Conservation (phyloP, 2,888 invertebrate species). For the Cerastis rubricosa region DNA sequence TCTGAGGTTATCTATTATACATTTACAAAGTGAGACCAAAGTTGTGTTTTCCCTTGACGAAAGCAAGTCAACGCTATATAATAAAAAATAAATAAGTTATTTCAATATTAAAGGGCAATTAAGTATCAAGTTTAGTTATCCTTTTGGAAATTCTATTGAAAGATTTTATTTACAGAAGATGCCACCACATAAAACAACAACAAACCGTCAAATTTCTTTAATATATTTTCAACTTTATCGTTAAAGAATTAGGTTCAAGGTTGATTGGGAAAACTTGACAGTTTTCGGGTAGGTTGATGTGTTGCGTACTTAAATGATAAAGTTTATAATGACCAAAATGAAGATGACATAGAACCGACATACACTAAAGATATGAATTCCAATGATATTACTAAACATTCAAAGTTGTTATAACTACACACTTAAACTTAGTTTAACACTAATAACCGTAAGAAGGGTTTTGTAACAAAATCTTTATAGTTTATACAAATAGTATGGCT, state of each 20-base stretch:
- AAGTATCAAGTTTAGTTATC: slow-evolving; percentile 12
- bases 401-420: slow-evolving; percentile 58
- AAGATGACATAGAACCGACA: slow-evolving; percentile 14
- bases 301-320: neutral
- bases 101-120: slow-evolving; percentile 24
- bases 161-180: neutral
- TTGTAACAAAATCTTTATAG: slow-evolving; percentile 30
- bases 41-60: slow-evolving; percentile 1
- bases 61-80: slow-evolving; percentile 17
- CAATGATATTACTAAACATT: slow-evolving; percentile 61
- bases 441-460: slow-evolving; percentile 50
- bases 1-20: slow-evolving; percentile 9
- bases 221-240: no score
- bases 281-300: no score
- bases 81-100: slow-evolving; percentile 5
- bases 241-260: no score
- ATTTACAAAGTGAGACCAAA: slow-evolving; percentile 26
- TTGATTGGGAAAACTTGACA: no score
- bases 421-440: slow-evolving; percentile 62
- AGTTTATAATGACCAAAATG: slow-evolving; percentile 12
- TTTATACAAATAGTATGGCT: slow-evolving; percentile 28
- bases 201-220: no score
- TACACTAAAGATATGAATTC: slow-evolving; percentile 63
- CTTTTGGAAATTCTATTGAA: neutral
- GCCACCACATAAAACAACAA: no score